Conservation (phyloP, 2,888 invertebrate species). For the Drosophila recens region DNA sequence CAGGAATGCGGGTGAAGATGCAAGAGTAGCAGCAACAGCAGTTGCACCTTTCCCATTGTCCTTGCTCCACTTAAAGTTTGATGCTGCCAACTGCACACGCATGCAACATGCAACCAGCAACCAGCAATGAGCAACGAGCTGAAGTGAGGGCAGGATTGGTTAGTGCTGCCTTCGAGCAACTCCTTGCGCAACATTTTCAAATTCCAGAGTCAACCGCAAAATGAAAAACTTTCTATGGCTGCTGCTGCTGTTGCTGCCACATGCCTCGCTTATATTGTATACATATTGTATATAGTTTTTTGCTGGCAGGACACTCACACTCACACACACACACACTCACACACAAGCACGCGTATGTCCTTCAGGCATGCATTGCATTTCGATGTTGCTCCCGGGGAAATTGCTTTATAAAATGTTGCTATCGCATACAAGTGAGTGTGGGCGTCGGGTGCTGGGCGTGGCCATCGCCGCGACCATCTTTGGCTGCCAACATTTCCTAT, state of each 20-base stretch:
- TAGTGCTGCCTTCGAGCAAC: constrained; percentile 52
- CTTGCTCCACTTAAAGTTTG: constrained; percentile 81
- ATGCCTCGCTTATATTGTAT: constrained; percentile 57
- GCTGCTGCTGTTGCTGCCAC: constrained; percentile 22
- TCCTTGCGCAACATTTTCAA: constrained; percentile 76
- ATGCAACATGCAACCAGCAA: constrained; percentile 35
- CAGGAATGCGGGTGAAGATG: constrained; percentile 53
- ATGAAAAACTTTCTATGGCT: constrained; percentile 78
- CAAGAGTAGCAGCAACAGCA: constrained; percentile 27
- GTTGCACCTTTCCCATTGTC: constrained; percentile 64
- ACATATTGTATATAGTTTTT: constrained; percentile 71
- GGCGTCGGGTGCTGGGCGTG: constrained; percentile 54
- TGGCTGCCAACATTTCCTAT: constrained; percentile 39
- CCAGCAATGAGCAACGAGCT: neutral
- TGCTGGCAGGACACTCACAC: constrained; percentile 37
- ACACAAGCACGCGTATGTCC: constrained; percentile 58
- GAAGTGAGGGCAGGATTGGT: constrained; percentile 9
- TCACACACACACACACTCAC: constrained; percentile 39
- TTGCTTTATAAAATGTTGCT: constrained; percentile 79
- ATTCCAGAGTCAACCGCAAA: constrained; percentile 79
- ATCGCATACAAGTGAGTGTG: constrained; percentile 58
- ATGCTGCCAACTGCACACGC: constrained; percentile 65
- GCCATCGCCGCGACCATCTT: constrained; percentile 53
- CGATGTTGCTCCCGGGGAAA: constrained; percentile 73
- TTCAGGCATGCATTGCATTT: constrained; percentile 76